Evolutionary conservation across 2,797 vertebrate species (phyloP), one percentile per base, ranked within the genome.

Genomic region (Spatula versicolor): DNA sequence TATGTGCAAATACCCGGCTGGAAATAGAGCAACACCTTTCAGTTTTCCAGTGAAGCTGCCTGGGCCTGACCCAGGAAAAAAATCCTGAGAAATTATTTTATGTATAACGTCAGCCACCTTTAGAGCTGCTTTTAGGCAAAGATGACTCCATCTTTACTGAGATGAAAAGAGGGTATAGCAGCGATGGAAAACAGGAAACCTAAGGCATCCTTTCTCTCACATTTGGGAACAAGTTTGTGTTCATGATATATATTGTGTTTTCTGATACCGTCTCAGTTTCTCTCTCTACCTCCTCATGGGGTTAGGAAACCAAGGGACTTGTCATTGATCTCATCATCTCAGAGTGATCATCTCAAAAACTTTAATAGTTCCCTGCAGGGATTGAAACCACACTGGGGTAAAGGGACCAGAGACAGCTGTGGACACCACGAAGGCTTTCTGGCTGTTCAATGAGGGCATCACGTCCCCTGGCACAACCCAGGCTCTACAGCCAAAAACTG

Each of bases 401-500:
- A 58, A 79, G 22, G 28, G 13, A 87, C 16, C 33, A 68, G 74
- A 52, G 5, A 16, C 13, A 48, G 20, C 17, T 1, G 2, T 0
- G 0, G 43, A 43, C 25, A 68, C 22, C 22, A 66, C 30, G 43
- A 66, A 59, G 1, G 0, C 28, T 87, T 23, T 18, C 6, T 1
- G 2, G 25, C 31, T 68, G 16, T 30, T 83, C 3, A 4, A n/a
- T 31, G 17, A 23, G 17, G 21, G 9, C 35, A 67, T 2, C 13
- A 11, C 0, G 0, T 45, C 4, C n/a, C 30, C 48, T 33, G 21
- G 46, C 17, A 30, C 21, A 58, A 31, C 5, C 6, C n/a, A 21
- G 45, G 64, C 7, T 8, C 22, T 33, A 13, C 48, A 43, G 28
- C 9, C 17, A 7, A 66, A 55, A 23, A 46, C 3, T 4, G 11